Percentiles rank a stretch among this genome's conserved stretches.
Evolutionary conservation across 35 echinoderm and acorn worm species (phyloP).

Genomic region (Hemicentrotus pulcherrimus): DNA sequence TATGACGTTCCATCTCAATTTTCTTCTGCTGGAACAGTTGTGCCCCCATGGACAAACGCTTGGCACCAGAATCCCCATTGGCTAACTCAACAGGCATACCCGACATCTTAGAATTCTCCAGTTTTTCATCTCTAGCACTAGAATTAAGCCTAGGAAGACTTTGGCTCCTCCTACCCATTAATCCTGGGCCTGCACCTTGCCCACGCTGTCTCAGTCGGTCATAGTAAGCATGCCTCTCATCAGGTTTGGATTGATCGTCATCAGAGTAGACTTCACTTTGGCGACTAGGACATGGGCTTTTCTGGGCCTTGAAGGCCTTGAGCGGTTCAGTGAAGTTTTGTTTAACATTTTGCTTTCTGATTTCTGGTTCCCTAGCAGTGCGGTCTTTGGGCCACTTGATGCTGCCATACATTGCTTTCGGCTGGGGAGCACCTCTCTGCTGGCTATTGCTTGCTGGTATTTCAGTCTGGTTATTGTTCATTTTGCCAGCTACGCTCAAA

Average conservation of each 20-base stretch:
- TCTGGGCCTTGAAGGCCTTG: neutral
- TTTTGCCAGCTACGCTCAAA: neutral
- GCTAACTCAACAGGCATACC: neutral
- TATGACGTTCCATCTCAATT: slow-evolving; percentile 4
- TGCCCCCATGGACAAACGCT: slow-evolving; percentile 42
- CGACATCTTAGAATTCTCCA: neutral
- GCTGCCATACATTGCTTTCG: neutral
- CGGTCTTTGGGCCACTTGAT: slow-evolving; percentile 26
- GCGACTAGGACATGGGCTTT: neutral
- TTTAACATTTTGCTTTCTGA: neutral
- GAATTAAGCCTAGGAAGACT: slow-evolving; percentile 52
- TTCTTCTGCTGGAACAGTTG: slow-evolving; percentile 52
- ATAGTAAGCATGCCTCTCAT: slow-evolving; percentile 47
- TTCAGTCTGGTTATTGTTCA: neutral
- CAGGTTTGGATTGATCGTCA: slow-evolving; percentile 9
- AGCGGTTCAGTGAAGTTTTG: neutral
- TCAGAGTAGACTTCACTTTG: neutral
- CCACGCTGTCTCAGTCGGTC: slow-evolving; percentile 56
- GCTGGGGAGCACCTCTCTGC: neutral
- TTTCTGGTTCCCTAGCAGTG: neutral
- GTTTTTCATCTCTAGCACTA: neutral
- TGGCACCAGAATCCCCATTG: neutral
- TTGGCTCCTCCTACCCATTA: slow-evolving; percentile 37
- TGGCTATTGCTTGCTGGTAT: neutral
- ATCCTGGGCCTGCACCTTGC: neutral